These are phyloP conservation scores for Festucalex cinctus DNA, from an alignment of 2,113 vertebrate genomes.

Conservation along the genomic window DNA sequence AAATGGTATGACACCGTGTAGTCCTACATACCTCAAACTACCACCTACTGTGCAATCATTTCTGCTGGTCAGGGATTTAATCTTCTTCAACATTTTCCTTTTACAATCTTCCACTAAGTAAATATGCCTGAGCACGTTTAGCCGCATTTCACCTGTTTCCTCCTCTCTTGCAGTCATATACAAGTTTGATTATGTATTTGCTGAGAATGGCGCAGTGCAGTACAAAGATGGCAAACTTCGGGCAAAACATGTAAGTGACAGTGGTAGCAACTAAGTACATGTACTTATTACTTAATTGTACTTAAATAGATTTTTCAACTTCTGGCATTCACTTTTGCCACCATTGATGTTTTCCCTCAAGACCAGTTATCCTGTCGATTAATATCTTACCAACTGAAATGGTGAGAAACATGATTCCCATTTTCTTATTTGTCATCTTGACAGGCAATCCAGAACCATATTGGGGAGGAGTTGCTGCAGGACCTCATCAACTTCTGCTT, in stretches of 20 bases:
- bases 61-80: not conserved
- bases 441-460: constrained; percentile 92
- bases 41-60: no score
- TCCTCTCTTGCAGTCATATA: constrained; percentile 78
- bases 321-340: no score
- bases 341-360: no score
- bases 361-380: not conserved
- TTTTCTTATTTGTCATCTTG: not conserved
- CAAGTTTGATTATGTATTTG: constrained; percentile 97
- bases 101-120: not conserved
- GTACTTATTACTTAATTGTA: no score
- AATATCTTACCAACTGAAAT: no score
- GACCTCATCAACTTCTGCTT: constrained; percentile 99
- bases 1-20: no score
- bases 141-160: not conserved
- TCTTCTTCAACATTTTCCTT: not conserved
- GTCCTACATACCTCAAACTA: no score
- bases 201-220: constrained; percentile 94
- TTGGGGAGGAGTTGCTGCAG: constrained; percentile 94
- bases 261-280: not conserved
- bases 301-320: not conserved
- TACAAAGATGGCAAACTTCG: constrained; percentile 92
- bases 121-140: not conserved
- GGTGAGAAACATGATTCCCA: not conserved
- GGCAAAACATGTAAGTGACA: constrained; percentile 86